Evolutionary conservation across 35 echinoderm and acorn worm genomes (phyloP).

Genomic region (Acanthaster planci): DNA sequence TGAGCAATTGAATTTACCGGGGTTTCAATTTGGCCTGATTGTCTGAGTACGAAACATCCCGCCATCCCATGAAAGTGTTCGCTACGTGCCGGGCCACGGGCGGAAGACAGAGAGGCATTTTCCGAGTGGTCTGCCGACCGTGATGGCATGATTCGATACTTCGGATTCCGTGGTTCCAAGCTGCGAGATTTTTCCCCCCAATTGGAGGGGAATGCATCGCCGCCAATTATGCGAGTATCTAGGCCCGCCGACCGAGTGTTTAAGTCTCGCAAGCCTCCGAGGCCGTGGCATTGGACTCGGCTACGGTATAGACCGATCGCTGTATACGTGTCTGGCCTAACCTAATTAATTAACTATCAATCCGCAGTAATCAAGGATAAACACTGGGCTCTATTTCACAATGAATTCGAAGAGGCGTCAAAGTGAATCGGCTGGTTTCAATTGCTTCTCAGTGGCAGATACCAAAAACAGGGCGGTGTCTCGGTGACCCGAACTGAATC

Average conservation of each 20-base stretch:
- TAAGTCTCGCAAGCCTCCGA: too few species aligned
- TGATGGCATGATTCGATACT: constrained; percentile 25
- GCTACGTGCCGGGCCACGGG: background rate
- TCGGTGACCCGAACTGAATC: too few species aligned
- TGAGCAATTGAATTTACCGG: constrained; percentile 18
- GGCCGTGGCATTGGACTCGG: too few species aligned
- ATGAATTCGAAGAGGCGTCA: constrained; percentile 15
- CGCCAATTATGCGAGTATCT: constrained; percentile 21
- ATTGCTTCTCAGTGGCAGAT: background rate
- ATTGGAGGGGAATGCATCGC: constrained; percentile 1
- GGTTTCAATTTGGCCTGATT: constrained; percentile 23
- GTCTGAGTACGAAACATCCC: constrained; percentile 11
- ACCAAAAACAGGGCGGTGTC: background rate
- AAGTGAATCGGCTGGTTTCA: background rate
- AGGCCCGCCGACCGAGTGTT: background rate
- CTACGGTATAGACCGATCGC: background rate
- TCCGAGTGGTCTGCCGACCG: constrained; percentile 27
- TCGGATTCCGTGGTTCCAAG: constrained; percentile 1
- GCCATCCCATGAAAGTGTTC: background rate
- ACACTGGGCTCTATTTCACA: constrained; percentile 19
- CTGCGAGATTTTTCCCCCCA: background rate
- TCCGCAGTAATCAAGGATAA: constrained; percentile 29
- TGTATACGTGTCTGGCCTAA: constrained; percentile 15
- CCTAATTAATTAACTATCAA: constrained; percentile 32
- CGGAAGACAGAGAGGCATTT: background rate